These are phyloP conservation scores for Drosophila meridiana DNA, from an alignment of 2,888 invertebrate species.

Conservation along the genomic window DNA sequence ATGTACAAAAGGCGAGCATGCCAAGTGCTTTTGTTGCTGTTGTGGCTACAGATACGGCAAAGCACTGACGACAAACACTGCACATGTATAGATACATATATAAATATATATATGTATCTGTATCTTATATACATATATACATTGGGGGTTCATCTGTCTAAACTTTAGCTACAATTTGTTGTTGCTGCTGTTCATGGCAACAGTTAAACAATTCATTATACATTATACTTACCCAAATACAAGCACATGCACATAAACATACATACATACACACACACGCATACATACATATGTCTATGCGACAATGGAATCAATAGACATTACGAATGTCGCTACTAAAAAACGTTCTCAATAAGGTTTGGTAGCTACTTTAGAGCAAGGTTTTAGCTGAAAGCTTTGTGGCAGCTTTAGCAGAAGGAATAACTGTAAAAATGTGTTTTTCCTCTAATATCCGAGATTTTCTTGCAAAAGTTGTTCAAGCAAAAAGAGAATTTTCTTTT, in stretches of 20 bases:
- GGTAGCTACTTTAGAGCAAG: too few species aligned
- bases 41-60: constrained; percentile 46
- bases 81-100: not conserved
- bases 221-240: constrained; percentile 18
- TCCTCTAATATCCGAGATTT: not conserved
- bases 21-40: constrained; percentile 43
- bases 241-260: constrained; percentile 10
- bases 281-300: constrained; percentile 8
- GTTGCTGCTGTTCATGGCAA: constrained; percentile 50
- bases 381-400: not conserved
- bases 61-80: constrained; percentile 32
- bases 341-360: not conserved
- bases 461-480: too few species aligned
- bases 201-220: constrained; percentile 61
- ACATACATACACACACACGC: not conserved
- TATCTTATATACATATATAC: constrained; percentile 1
- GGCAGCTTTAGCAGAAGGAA: not conserved
- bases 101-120: not conserved
- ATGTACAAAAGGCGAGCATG: constrained; percentile 61
- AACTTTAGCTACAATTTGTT: constrained; percentile 29
- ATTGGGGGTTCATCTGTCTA: constrained; percentile 32
- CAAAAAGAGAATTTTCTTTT: too few species aligned
- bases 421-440: not conserved
- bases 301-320: constrained; percentile 2
- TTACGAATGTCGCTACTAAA: not conserved